Evolutionary conservation across 2,888 invertebrate genomes (phyloP), one percentile per base, ranked within the genome.

Genomic region (Taphrorychus bicolor): DNA sequence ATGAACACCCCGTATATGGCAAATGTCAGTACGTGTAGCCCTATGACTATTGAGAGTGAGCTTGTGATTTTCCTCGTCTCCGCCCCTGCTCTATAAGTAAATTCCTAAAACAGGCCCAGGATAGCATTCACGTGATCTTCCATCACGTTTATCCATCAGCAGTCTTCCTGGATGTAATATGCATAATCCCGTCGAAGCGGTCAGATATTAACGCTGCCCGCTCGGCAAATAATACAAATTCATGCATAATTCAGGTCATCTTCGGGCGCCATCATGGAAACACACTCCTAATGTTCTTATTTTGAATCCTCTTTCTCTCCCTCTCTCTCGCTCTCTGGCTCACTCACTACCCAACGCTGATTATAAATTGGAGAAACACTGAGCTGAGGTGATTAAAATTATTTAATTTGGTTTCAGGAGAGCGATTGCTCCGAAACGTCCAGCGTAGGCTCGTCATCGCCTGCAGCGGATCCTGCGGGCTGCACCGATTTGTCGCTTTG

Each of bases 341-440:
- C 32, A 32, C 32, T 32, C n/a, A 9, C 32, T 32, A 9, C 32
- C 32, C 32, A 7, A 9, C n/a, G n/a, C 32, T 32, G 32, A 32
- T 32, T 32, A 32, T 32, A 32, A 32, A 32, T 32, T 32, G n/a
- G n/a, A n/a, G n/a, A n/a, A n/a, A n/a, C n/a, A n/a, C n/a, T n/a
- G 32, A 32, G 11, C 32, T 3, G 32, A 32, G 32, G 9, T 32
- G 32, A 32, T 32, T 32, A 32, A 32, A 11, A 32, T 32, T 32
- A 32, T 1, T n/a, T 32, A 32, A 32, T 32, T 32, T 32, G 1
- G 32, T 32, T 32, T 80, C 85, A 88, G 85, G 88, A 88, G 82
- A 88, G 88, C 78, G 88, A 88, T 76, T 85, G 87, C 56, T 66
- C 79, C 86, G 87, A 82, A 88, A 88, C 82, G 87, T 87, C 69